These are phyloP conservation scores for Carapus acus DNA, from an alignment of 2,797 vertebrate genomes.

Conservation along the genomic window DNA sequence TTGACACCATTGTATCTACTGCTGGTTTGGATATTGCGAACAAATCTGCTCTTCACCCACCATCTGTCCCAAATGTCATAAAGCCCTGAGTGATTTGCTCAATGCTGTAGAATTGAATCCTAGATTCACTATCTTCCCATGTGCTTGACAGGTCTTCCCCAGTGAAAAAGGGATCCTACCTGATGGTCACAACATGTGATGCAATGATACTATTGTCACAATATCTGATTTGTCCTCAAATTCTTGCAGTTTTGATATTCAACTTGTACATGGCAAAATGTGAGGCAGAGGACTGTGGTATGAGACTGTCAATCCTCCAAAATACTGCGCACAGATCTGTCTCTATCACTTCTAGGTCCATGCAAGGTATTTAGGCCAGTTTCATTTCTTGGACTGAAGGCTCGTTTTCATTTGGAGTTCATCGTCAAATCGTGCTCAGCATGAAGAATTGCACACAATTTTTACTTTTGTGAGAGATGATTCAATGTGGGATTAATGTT, in stretches of 20 bases:
- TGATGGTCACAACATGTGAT: constrained; percentile 51
- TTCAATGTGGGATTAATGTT: constrained; percentile 22
- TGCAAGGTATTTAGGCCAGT: constrained; percentile 25
- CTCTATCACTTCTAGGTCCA: constrained; percentile 53
- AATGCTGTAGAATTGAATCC: constrained; percentile 46
- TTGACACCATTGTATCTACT: not conserved
- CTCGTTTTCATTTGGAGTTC: constrained; percentile 41
- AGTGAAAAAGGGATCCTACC: constrained; percentile 29
- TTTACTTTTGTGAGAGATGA: constrained; percentile 26
- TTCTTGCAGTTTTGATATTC: constrained; percentile 60
- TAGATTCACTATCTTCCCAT: constrained; percentile 35
- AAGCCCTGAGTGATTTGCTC: constrained; percentile 40
- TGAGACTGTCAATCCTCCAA: constrained; percentile 45
- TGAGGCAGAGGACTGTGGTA: constrained; percentile 20
- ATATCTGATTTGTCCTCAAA: constrained; percentile 39
- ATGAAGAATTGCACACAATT: constrained; percentile 26
- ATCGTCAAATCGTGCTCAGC: constrained; percentile 30
- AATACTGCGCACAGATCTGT: constrained; percentile 34
- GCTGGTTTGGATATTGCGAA: constrained; percentile 6
- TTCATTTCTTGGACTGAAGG: constrained; percentile 15
- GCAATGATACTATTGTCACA: constrained; percentile 54
- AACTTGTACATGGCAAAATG: constrained; percentile 44
- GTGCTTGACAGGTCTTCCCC: constrained; percentile 37
- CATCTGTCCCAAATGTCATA: constrained; percentile 28
- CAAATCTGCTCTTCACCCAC: constrained; percentile 23